Percentiles rank a stretch among this genome's conserved stretches.
These are phyloP conservation scores for Brachylomia viminalis DNA, from an alignment of 2,888 invertebrate species.

Conservation along the genomic window DNA sequence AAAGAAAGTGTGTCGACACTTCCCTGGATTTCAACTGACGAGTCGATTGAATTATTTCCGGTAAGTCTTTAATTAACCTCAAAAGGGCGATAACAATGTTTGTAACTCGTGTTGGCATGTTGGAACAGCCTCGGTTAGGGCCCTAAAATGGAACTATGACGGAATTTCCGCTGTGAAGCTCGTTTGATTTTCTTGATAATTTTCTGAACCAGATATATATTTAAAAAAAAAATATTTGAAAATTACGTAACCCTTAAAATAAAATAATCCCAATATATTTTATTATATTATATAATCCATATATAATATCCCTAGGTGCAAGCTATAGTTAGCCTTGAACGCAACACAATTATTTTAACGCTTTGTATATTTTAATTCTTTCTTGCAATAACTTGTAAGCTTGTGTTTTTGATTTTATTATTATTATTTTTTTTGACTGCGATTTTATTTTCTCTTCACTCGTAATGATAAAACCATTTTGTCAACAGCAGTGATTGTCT, in stretches of 20 bases:
- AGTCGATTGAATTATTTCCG: neutral
- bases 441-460: conserved; percentile 11
- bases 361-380: conserved; percentile 6
- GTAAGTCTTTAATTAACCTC: neutral
- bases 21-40: neutral
- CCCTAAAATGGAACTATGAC: neutral
- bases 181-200: neutral
- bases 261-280: no score
- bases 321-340: conserved; percentile 3
- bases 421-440: no score
- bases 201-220: neutral
- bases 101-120: neutral
- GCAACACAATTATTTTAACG: neutral
- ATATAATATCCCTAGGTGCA: no score
- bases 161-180: neutral
- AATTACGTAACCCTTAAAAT: no score
- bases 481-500: conserved; percentile 4
- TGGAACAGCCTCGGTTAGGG: neutral
- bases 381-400: neutral
- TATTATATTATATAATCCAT: no score
- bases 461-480: conserved; percentile 11
- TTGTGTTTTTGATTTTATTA: no score
- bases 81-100: neutral
- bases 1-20: neutral
- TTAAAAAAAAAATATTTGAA: no score